phyloP scores from a whole-genome alignment of 35 echinoderm and acorn worm species.

The Heliocidaris erythrogramma region DNA sequence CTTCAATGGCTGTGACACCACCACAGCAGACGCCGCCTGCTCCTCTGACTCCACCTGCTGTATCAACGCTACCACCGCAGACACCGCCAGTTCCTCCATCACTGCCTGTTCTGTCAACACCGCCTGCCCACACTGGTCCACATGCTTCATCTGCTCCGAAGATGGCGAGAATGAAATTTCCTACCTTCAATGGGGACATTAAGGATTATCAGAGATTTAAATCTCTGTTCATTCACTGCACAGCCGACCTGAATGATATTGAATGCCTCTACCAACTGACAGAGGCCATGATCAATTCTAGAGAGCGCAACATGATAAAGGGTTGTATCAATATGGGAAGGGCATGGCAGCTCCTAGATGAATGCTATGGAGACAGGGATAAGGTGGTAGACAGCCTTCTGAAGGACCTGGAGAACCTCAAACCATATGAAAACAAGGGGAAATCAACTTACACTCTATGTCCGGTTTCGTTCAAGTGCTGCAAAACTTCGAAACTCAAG shows the following conservation, averaged over 20 bases:
- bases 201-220: slow-evolving; percentile 67
- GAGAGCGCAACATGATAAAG: slow-evolving; percentile 61
- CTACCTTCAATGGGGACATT: slow-evolving; percentile 64
- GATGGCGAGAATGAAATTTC: slow-evolving; percentile 83
- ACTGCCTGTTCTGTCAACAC: too few species aligned
- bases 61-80: background rate
- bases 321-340: too few species aligned
- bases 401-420: too few species aligned
- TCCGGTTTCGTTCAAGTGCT: too few species aligned
- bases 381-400: too few species aligned
- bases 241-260: slow-evolving; percentile 58
- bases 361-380: too few species aligned
- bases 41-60: background rate
- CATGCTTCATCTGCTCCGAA: slow-evolving; percentile 28
- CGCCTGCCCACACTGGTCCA: too few species aligned
- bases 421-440: too few species aligned
- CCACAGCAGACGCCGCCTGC: background rate
- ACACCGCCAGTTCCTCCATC: background rate
- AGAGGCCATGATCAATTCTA: slow-evolving; percentile 64
- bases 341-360: too few species aligned
- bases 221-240: slow-evolving; percentile 59
- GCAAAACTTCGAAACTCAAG: too few species aligned
- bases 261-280: slow-evolving; percentile 81
- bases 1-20: background rate
- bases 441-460: too few species aligned